Evolutionary conservation across 2,113 vertebrate species (phyloP), one percentile per base, ranked within the genome.

Genomic region (Notarius quadriscutis): DNA sequence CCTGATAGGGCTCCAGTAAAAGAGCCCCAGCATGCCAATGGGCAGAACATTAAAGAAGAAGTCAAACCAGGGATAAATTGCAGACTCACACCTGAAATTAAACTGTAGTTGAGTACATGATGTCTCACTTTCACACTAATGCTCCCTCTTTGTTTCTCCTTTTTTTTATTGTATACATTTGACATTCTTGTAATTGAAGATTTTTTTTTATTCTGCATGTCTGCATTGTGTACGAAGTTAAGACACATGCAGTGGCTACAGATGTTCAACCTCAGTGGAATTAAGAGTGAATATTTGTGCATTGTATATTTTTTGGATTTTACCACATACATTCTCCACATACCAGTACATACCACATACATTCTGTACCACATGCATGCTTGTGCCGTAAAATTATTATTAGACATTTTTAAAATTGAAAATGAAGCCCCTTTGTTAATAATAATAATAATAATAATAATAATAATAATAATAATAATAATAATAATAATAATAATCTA

Each of bases 71-170:
- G 10, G 18, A 9, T 1, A 7, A 89, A 79, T 30, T 83, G 53
- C 30, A 89, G 74, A 74, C n/a, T 18, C n/a, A 50, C 34, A 12
- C 86, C 84, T 62, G 85, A 89, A 81, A 85, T 62, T 55, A 41
- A 55, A 51, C 60, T 85, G 18, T 87, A 88, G 60, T 5, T 85
- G n/a, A 17, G 15, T 85, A 53, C 18, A 18, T 17, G 22, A 7
- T 1, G 18, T 51, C 69, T 89, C 58, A 22, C 14, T 62, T 67
- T 88, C 34, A 60, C 34, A 60, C 18, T 30, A 7, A 14, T 55
- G 75, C 34, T 11, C 34, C 20, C 17, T 30, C 8, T 30, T 51
- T 25, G 48, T 48, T 41, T 48, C 11, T 80, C 7, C 12, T 34
- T 41, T 63, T 57, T 75, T 83, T 22, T 83, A 85, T 72, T 67